phyloP scores from a whole-genome alignment of 2,888 invertebrate species.

The Fragum sueziense region DNA sequence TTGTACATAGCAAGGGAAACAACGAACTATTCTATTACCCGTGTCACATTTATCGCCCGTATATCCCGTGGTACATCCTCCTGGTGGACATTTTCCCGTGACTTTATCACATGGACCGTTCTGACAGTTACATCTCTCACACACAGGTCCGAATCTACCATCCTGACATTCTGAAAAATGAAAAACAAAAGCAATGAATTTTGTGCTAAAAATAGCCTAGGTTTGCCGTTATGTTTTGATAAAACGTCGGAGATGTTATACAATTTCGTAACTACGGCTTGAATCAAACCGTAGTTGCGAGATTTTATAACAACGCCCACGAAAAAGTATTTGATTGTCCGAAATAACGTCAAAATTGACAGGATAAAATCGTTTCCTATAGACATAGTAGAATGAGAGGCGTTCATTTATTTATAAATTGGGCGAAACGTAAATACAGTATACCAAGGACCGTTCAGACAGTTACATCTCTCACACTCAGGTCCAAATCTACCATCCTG shows the following conservation, averaged over 20 bases:
- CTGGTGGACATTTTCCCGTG: not conserved
- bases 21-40: not conserved
- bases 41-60: not conserved
- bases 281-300: no score
- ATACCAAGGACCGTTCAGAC: constrained; percentile 5
- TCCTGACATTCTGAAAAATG: not conserved
- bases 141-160: not conserved
- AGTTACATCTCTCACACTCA: not conserved
- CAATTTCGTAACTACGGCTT: no score
- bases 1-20: no score
- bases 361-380: not conserved
- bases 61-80: not conserved
- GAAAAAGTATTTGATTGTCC: no score
- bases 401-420: not conserved
- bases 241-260: no score
- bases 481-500: not conserved
- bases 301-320: no score
- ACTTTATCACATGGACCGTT: constrained; percentile 10
- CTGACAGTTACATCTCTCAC: not conserved
- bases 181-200: not conserved
- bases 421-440: not conserved
- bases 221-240: no score
- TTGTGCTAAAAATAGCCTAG: not conserved
- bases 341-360: no score
- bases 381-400: not conserved